A percentile compares a stretch with the other conserved stretches of the same genome.
These are phyloP conservation scores for Oryzias curvinotus DNA, from an alignment of 2,113 vertebrate genomes.

Conservation along the genomic window DNA sequence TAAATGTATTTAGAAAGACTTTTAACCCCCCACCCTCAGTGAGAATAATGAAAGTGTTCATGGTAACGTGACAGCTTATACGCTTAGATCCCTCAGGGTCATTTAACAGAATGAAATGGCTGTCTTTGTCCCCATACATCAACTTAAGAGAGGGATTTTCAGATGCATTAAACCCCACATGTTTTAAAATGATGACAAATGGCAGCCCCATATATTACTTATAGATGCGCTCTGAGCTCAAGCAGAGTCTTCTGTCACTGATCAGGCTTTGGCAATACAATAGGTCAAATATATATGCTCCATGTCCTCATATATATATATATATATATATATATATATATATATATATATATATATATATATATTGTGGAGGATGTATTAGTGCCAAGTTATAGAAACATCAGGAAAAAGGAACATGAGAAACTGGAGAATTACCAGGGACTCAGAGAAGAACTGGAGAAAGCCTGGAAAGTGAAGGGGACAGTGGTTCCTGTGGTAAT, in stretches of 20 bases:
- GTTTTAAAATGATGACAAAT: slow-evolving; percentile 51
- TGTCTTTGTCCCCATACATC: slow-evolving; percentile 48
- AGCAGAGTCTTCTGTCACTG: neutral
- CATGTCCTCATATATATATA: no score
- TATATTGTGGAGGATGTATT: no score
- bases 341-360: no score
- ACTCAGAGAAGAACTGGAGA: no score
- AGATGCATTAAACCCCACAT: slow-evolving; percentile 36
- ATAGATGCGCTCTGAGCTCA: neutral
- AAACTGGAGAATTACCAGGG: no score
- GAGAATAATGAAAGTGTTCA: slow-evolving; percentile 21
- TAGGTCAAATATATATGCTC: no score
- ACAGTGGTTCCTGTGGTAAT: no score
- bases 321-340: no score
- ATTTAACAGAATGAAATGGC: slow-evolving; percentile 60
- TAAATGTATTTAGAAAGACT: slow-evolving; percentile 7
- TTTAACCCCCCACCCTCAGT: neutral
- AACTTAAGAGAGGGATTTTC: slow-evolving; percentile 50
- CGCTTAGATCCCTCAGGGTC: slow-evolving; percentile 43
- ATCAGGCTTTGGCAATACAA: neutral
- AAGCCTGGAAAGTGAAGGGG: no score
- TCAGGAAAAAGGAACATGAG: no score
- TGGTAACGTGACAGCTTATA: slow-evolving; percentile 42
- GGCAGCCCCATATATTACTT: slow-evolving; percentile 4
- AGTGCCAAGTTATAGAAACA: no score